phyloP scores from a whole-genome alignment of 2,888 invertebrate species.

The Tineola bisselliella region DNA sequence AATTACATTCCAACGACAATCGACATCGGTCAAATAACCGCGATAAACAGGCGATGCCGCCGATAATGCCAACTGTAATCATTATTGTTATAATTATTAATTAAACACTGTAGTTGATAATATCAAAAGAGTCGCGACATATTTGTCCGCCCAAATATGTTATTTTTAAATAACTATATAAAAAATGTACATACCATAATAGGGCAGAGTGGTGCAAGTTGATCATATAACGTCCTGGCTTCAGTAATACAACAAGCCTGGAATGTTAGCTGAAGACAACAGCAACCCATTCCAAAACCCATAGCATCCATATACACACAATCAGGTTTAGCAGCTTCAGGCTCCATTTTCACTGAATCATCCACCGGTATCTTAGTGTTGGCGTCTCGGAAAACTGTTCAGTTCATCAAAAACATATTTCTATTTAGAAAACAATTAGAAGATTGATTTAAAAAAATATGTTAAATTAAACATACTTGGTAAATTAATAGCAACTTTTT shows the following conservation, averaged over 20 bases:
- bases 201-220: slow-evolving; percentile 95
- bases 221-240: slow-evolving; percentile 95
- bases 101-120: no score
- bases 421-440: background rate
- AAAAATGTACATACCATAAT: slow-evolving; percentile 75
- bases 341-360: slow-evolving; percentile 72
- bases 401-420: background rate
- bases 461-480: slow-evolving; percentile 73
- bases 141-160: no score
- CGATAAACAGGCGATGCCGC: slow-evolving; percentile 96
- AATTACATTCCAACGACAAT: slow-evolving; percentile 98
- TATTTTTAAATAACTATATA: background rate
- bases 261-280: slow-evolving; percentile 95
- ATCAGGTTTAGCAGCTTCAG: slow-evolving; percentile 78
- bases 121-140: no score
- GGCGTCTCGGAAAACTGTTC: slow-evolving; percentile 85
- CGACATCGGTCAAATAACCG: slow-evolving; percentile 93
- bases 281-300: slow-evolving; percentile 99
- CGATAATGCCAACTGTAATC: slow-evolving; percentile 85
- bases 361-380: slow-evolving; percentile 89
- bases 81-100: background rate
- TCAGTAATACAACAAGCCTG: slow-evolving; percentile 97
- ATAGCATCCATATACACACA: slow-evolving; percentile 98
- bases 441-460: background rate
- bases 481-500: slow-evolving; percentile 96